Base-by-base conservation (phyloP, 2,113 vertebrate species). In the Neodon shergylaensis region DNA sequence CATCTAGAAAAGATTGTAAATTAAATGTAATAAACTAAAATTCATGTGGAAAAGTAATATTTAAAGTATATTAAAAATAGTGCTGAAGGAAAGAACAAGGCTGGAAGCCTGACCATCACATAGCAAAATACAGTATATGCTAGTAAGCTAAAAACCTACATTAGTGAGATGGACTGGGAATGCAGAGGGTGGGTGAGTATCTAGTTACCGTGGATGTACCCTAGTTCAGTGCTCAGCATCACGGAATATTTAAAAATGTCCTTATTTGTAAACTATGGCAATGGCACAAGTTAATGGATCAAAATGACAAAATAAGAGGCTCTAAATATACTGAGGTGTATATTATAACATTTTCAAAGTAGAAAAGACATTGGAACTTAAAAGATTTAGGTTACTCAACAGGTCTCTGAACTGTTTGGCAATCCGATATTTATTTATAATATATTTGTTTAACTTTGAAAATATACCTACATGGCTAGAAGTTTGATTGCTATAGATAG, bases 21-120 rank as follows among this genome's bases (percentile, higher is more conserved):
- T 36, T 19, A 73, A 73, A 28, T 54, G 39, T 7, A 54, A 44
- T 36, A 68, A 66, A 28, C 28, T 14, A n/a, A 88, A 83, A 39
- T 83, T 52, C 19, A 65, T 61, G 13, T 44, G 36, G 3, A 44
- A 36, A 7, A 76, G 3, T n/a, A 90, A 58, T 58, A 2, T 90
- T 44, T 36, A 39, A 77, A 84, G 3, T 19, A 31, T 33, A 66
- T 2, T n/a, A 63, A 66, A 52, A 66, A 7, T 58, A 84, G 28
- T 76, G 42, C 13, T 44, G 3, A 76, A 66, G 10, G 31, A 54
- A 11, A 19, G 28, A 65, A 24, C 1, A 42, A 39, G 54, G 19
- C 39, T 2, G 0, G 4, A 33, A 39, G 5, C 1, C 39, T 19
- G 52, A 1, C 5, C 8, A n/a, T 36, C 58, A 84, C 13, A 84